A percentile compares a stretch with the other conserved stretches of the same genome.
These are phyloP conservation scores for Anolis sagrei DNA, from an alignment of 2,113 vertebrate genomes.

Conservation along the genomic window DNA sequence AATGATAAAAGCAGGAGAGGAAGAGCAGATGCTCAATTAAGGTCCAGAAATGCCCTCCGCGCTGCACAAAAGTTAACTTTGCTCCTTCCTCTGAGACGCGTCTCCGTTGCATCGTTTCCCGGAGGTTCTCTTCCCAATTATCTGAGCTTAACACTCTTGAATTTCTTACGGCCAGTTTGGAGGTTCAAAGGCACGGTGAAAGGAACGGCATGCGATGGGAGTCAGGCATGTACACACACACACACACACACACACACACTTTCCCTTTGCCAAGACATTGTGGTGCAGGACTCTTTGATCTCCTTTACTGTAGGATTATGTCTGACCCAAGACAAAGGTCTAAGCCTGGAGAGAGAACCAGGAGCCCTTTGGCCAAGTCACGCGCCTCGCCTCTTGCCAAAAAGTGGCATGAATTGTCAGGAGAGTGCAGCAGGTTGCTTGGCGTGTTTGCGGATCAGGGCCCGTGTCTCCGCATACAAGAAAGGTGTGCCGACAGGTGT, in stretches of 20 bases:
- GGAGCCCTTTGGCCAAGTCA: neutral
- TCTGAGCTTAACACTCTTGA: neutral
- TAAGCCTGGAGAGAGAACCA: neutral
- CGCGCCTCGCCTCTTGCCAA: neutral
- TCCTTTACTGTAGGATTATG: too few relatives aligned
- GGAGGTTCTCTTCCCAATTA: neutral
- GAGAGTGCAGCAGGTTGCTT: neutral
- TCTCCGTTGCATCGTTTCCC: neutral
- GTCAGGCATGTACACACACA: too few relatives aligned
- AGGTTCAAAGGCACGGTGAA: neutral
- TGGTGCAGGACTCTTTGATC: neutral
- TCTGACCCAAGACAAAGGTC: neutral
- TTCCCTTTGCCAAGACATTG: too few relatives aligned
- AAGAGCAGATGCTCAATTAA: neutral
- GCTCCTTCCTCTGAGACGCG: neutral
- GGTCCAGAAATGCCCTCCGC: neutral
- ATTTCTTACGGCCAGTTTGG: neutral
- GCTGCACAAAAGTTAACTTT: neutral
- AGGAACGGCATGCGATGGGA: too few relatives aligned
- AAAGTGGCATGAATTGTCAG: neutral
- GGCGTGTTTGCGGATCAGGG: neutral
- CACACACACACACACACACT: neutral
- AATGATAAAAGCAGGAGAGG: neutral
- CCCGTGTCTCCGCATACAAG: neutral
- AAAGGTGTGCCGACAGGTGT: neutral